Evolutionary conservation across 2,797 vertebrate genomes (phyloP).

Genomic region (Valencia hispanica): DNA sequence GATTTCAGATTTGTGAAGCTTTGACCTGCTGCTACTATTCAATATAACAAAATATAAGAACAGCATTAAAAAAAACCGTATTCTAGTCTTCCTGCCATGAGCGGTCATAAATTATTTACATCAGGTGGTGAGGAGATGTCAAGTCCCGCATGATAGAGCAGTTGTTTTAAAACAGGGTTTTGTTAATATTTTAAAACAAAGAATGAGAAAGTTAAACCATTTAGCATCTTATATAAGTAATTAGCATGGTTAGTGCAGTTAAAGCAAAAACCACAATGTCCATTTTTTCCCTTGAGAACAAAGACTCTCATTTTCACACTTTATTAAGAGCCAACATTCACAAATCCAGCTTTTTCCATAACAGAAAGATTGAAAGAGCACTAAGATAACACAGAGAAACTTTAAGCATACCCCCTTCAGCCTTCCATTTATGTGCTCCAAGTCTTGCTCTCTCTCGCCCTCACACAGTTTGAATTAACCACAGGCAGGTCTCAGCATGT

Average conservation of each 20-base stretch:
- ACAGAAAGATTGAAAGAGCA: neutral
- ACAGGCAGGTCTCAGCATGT: neutral
- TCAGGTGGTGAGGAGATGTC: neutral
- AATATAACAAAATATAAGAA: neutral
- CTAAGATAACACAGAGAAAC: neutral
- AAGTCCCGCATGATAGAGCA: neutral
- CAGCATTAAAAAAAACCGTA: neutral
- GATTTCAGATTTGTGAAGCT: neutral
- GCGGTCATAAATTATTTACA: slow-evolving; percentile 1
- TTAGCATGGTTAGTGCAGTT: neutral
- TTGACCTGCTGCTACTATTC: neutral
- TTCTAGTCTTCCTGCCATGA: neutral
- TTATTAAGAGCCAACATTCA: neutral
- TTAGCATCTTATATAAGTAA: neutral
- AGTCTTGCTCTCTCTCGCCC: neutral
- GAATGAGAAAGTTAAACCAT: neutral
- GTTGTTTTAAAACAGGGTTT: neutral
- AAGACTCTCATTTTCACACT: neutral
- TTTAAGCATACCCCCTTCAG: neutral
- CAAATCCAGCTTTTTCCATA: neutral
- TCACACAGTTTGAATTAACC: neutral
- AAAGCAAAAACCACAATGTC: too few species aligned
- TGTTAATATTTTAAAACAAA: neutral
- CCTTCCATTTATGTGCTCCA: neutral
- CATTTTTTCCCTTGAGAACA: neutral